phyloP scores from a whole-genome alignment of 2,797 vertebrate species.

The Echiichthys vipera region DNA sequence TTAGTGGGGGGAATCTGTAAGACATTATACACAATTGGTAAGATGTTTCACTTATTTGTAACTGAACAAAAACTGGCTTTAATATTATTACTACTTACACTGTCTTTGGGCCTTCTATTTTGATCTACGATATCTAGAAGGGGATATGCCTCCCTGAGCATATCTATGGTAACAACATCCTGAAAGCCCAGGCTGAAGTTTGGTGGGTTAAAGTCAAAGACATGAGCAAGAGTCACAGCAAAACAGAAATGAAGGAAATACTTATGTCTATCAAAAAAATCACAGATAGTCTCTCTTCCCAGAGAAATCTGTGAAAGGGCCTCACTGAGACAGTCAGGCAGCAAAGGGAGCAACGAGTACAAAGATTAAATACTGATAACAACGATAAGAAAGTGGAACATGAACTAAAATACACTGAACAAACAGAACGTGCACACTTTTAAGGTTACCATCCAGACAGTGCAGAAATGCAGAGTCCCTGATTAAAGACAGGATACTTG shows the following conservation, averaged over 20 bases:
- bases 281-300: too few species aligned
- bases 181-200: conserved; percentile 91
- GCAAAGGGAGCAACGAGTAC: conserved; percentile 45
- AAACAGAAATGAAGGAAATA: neutral
- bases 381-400: conserved; percentile 56
- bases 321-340: conserved; percentile 1
- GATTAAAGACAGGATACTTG: conserved; percentile 88
- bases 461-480: neutral
- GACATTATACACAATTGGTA: conserved; percentile 29
- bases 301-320: neutral
- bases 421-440: conserved; percentile 46
- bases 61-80: neutral
- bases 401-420: conserved; percentile 47
- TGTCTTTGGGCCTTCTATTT: conserved; percentile 89
- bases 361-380: conserved; percentile 61
- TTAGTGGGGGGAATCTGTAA: conserved; percentile 84
- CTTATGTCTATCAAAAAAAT: neutral
- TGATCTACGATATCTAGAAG: conserved; percentile 95
- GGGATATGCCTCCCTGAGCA: conserved; percentile 90
- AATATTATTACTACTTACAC: conserved; percentile 74
- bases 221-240: neutral
- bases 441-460: conserved; percentile 39
- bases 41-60: neutral
- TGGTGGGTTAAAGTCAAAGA: conserved; percentile 72
- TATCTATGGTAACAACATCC: conserved; percentile 91